These are phyloP conservation scores for Elymnias hypermnestra DNA, from an alignment of 1,140 invertebrate genomes.

Conservation along the genomic window DNA sequence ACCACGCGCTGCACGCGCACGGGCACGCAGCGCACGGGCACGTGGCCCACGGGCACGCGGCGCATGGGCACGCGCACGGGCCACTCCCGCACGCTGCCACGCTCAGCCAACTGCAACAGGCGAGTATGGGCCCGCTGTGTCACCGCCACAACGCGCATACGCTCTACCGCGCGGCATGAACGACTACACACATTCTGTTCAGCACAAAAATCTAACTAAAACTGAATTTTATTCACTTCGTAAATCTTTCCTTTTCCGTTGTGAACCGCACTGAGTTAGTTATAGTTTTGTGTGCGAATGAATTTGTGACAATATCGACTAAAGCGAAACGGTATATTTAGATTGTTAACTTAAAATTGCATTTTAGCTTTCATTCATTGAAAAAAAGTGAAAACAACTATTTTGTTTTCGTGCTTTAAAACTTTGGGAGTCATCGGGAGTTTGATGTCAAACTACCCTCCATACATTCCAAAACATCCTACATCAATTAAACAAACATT, in stretches of 20 bases:
- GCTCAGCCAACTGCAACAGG: constrained; percentile 17
- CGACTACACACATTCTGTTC: not conserved
- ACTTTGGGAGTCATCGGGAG: too few species aligned
- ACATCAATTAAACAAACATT: too few species aligned
- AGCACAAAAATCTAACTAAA: not conserved
- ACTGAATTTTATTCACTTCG: not conserved
- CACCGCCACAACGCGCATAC: constrained; percentile 35
- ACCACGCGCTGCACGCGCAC: constrained; percentile 32
- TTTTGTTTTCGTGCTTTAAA: too few species aligned
- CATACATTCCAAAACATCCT: too few species aligned
- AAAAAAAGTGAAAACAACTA: too few species aligned
- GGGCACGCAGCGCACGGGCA: constrained; percentile 8
- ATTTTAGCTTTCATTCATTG: too few species aligned
- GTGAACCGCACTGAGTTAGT: too few species aligned
- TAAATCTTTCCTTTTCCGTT: not conserved
- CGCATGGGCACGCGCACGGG: constrained; percentile 8
- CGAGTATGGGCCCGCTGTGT: constrained; percentile 24
- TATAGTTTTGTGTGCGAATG: too few species aligned
- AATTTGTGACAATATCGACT: too few species aligned
- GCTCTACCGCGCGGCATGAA: constrained; percentile 33
- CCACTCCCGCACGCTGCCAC: constrained; percentile 18
- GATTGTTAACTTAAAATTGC: too few species aligned
- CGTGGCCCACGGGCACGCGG: constrained; percentile 1
- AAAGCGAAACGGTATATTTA: too few species aligned
- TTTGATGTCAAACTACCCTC: too few species aligned